A percentile compares a stretch with the other conserved stretches of the same genome.
phyloP scores from a whole-genome alignment of 2,797 vertebrate species.

The Columba guinea region DNA sequence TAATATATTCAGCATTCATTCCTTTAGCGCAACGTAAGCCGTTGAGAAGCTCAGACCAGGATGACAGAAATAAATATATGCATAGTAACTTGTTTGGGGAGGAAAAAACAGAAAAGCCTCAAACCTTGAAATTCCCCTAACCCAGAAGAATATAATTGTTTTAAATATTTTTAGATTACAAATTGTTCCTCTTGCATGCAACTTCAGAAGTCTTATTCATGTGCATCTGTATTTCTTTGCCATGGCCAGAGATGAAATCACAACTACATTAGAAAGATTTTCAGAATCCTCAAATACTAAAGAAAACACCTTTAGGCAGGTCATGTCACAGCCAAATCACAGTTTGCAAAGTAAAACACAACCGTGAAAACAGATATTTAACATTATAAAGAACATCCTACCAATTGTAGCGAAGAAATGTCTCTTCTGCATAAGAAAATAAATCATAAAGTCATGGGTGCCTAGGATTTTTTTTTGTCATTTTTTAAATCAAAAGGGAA shows the following conservation, averaged over 20 bases:
- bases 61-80: neutral
- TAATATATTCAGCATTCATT: slow-evolving; percentile 56
- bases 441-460: neutral
- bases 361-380: slow-evolving; percentile 35
- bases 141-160: neutral
- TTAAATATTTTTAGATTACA: neutral
- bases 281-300: neutral
- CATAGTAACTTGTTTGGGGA: neutral
- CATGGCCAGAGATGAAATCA: neutral
- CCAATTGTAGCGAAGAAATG: slow-evolving; percentile 10
- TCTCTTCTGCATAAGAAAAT: neutral
- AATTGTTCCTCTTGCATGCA: neutral
- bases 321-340: neutral
- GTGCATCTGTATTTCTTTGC: neutral
- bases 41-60: slow-evolving; percentile 55
- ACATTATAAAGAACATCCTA: neutral
- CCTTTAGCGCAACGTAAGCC: slow-evolving; percentile 33
- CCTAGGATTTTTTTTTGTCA: slow-evolving; percentile 8
- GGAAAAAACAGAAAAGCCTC: neutral
- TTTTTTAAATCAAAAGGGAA: slow-evolving; percentile 41
- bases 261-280: neutral
- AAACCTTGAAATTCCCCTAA: neutral
- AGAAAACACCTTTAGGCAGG: slow-evolving; percentile 8
- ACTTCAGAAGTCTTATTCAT: neutral
- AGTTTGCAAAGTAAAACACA: slow-evolving; percentile 44